Evolutionary conservation across 2,888 invertebrate genomes (phyloP).

Genomic region (Melangyna quadrimaculata): DNA sequence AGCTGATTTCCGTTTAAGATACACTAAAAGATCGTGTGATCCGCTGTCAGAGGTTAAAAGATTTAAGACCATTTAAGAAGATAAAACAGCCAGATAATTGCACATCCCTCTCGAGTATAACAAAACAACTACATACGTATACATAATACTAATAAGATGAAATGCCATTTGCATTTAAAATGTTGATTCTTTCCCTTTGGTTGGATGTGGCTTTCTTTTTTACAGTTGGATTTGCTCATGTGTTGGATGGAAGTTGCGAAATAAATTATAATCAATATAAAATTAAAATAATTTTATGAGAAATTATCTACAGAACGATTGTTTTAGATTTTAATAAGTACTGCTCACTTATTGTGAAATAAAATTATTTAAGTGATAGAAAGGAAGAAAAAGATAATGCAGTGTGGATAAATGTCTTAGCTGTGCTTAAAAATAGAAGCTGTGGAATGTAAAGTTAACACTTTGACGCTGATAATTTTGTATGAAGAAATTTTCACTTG

Average conservation of each 20-base stretch:
- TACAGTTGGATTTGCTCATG: neutral
- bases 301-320: no score
- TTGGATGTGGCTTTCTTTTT: neutral
- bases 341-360: no score
- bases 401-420: no score
- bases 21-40: conserved; percentile 49
- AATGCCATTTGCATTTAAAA: conserved; percentile 1
- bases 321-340: no score
- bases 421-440: no score
- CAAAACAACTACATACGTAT: neutral
- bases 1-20: conserved; percentile 51
- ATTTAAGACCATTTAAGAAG: conserved; percentile 46
- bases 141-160: conserved; percentile 18
- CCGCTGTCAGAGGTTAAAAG: conserved; percentile 50
- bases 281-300: neutral
- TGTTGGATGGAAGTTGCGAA: neutral
- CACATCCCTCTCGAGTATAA: conserved; percentile 43
- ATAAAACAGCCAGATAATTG: conserved; percentile 54
- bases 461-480: no score
- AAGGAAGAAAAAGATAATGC: no score
- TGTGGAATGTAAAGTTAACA: no score
- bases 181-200: neutral
- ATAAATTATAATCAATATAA: neutral
- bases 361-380: no score
- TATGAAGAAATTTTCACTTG: no score